Conservation (phyloP, 1,140 invertebrate species). For the Ceratina australensis region DNA sequence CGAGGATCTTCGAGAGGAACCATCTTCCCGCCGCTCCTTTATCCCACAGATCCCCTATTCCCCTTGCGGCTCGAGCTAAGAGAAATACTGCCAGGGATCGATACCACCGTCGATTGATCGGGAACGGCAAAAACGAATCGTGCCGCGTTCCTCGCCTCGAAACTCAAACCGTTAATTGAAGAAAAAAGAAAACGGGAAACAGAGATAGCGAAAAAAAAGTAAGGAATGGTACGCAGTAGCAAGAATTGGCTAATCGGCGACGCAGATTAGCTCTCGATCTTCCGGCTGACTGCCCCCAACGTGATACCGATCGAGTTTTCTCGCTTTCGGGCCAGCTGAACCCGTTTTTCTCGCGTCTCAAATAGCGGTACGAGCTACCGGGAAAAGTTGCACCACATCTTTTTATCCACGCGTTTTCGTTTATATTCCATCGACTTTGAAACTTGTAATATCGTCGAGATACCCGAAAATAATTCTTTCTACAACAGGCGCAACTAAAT, state of each 20-base stretch:
- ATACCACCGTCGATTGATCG: constrained; percentile 63
- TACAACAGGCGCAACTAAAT: too few species aligned
- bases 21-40: constrained; percentile 15
- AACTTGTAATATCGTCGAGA: too few species aligned
- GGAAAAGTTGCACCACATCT: neutral
- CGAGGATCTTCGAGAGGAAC: constrained; percentile 27
- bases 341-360: constrained; percentile 5
- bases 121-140: constrained; percentile 61
- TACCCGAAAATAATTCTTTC: too few species aligned
- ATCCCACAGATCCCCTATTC: constrained; percentile 21
- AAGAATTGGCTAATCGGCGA: constrained; percentile 14
- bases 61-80: constrained; percentile 3
- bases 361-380: neutral
- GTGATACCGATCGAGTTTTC: constrained; percentile 22
- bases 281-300: neutral
- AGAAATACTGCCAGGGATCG: constrained; percentile 52
- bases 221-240: neutral
- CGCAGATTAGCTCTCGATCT: constrained; percentile 20
- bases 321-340: neutral
- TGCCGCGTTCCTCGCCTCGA: constrained; percentile 45
- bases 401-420: too few species aligned
- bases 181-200: neutral
- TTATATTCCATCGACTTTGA: too few species aligned
- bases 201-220: neutral
- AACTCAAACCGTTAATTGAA: constrained; percentile 40